Percentiles rank a stretch among this genome's conserved stretches.
These are phyloP conservation scores for Dryomyza anilis DNA, from an alignment of 2,888 invertebrate species.

Conservation along the genomic window DNA sequence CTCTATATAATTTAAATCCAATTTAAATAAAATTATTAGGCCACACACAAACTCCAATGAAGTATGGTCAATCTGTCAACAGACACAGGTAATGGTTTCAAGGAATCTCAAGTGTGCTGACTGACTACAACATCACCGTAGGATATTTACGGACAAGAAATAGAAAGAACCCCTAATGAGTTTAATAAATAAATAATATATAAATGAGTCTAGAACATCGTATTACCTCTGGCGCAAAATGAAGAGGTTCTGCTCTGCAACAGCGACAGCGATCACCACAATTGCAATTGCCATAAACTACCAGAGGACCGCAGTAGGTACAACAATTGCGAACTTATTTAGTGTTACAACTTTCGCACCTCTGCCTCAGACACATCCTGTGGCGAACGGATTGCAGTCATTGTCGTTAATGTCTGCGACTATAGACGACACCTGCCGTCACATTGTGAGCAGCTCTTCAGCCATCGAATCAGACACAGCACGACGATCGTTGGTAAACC, in stretches of 20 bases:
- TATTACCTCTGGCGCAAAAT: not conserved
- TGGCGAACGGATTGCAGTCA: constrained; percentile 20
- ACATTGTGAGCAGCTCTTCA: constrained; percentile 1
- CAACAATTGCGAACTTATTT: constrained; percentile 14
- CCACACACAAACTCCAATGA: constrained; percentile 1
- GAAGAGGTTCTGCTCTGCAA: not conserved
- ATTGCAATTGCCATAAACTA: constrained; percentile 14
- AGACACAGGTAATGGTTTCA: not conserved
- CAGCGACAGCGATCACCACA: constrained; percentile 8
- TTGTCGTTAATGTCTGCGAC: not conserved
- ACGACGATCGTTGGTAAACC: not conserved
- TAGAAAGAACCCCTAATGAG: not conserved
- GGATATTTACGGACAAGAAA: not conserved
- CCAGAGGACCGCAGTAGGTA: not conserved
- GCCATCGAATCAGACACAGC: not conserved
- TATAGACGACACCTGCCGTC: constrained; percentile 20
- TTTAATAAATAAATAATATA: not conserved
- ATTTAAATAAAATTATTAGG: too few relatives aligned
- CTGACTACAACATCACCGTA: constrained; percentile 14
- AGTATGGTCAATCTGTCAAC: constrained; percentile 6
- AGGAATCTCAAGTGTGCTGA: not conserved
- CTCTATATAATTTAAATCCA: too few relatives aligned
- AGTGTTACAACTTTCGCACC: constrained; percentile 19
- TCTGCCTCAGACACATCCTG: constrained; percentile 23
- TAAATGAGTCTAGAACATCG: not conserved